These are phyloP conservation scores for Mesoclemmys tuberculata DNA, from an alignment of 2,113 vertebrate species.

Conservation along the genomic window DNA sequence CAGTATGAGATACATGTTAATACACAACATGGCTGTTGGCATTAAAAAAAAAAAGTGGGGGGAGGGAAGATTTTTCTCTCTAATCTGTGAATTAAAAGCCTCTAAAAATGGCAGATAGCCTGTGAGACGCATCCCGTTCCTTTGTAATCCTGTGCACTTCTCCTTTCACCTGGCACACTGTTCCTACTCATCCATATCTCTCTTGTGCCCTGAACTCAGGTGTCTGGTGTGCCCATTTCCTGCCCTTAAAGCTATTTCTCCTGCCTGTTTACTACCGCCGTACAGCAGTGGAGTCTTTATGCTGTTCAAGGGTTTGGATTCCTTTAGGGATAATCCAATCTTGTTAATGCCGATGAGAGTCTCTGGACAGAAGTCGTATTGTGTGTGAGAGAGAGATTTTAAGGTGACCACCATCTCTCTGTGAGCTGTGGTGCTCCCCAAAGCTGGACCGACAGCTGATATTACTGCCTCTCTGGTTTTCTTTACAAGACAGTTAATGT, in stretches of 20 bases:
- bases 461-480: background rate
- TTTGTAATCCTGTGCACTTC: background rate
- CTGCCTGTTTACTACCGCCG: background rate
- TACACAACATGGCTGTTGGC: background rate
- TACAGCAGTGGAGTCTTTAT: background rate
- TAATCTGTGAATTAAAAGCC: background rate
- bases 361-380: too few species aligned
- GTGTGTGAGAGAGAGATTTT: background rate
- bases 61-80: background rate
- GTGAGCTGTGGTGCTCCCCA: background rate
- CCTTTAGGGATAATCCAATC: background rate
- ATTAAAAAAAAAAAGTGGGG: too few species aligned
- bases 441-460: background rate
- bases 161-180: background rate
- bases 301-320: background rate
- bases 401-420: background rate
- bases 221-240: background rate
- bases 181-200: background rate
- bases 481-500: background rate
- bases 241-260: background rate
- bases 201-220: background rate
- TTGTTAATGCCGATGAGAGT: background rate
- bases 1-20: background rate
- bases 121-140: background rate
- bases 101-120: too few species aligned